Conservation (phyloP, 2,888 invertebrate species). For the Sepiola atlantica region DNA sequence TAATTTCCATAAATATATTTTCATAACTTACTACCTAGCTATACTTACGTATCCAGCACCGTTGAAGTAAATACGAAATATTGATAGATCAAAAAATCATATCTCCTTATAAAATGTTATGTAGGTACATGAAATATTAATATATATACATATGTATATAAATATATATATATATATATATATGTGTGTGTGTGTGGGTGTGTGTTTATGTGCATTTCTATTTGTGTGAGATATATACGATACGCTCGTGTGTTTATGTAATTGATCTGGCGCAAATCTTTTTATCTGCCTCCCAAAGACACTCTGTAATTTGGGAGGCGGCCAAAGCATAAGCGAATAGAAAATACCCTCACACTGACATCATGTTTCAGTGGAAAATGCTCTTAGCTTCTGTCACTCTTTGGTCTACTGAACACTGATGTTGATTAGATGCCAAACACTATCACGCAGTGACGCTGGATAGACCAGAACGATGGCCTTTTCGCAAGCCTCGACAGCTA, state of each 20-base stretch:
- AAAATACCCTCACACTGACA: neutral
- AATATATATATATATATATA: too few relatives aligned
- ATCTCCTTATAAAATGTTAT: too few relatives aligned
- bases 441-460: neutral
- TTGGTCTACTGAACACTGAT: constrained; percentile 21
- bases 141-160: too few relatives aligned
- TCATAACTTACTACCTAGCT: too few relatives aligned
- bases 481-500: neutral
- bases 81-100: too few relatives aligned
- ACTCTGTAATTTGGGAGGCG: neutral
- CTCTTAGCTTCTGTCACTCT: neutral
- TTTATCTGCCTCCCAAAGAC: neutral
- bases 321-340: neutral
- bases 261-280: neutral
- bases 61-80: too few relatives aligned
- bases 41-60: too few relatives aligned
- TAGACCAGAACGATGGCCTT: neutral
- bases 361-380: neutral
- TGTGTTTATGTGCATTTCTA: too few relatives aligned
- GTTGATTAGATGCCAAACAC: constrained; percentile 32
- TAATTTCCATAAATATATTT: too few relatives aligned
- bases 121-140: too few relatives aligned
- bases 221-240: too few relatives aligned
- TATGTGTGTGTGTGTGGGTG: neutral
- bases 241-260: neutral